phyloP scores from a whole-genome alignment of 2,113 vertebrate genomes.

The Syrrhaptes paradoxus region DNA sequence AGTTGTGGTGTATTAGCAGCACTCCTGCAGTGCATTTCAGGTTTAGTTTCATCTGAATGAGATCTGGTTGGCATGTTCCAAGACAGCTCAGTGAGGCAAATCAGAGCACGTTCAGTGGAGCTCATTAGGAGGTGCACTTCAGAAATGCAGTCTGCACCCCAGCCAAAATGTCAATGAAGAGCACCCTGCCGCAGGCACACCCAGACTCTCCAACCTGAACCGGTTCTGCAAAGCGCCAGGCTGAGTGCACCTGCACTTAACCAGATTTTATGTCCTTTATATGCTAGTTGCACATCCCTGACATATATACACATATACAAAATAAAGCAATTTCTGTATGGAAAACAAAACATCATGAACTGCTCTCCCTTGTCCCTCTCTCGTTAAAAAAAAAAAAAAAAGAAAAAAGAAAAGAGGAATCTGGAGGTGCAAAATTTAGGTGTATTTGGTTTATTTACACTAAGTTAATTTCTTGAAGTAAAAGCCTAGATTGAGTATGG shows the following conservation, averaged over 20 bases:
- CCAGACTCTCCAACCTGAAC: neutral
- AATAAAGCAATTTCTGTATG: neutral
- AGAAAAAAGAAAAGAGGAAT: neutral
- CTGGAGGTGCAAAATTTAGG: neutral
- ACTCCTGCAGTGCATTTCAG: neutral
- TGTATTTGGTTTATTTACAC: neutral
- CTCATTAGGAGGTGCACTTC: constrained; percentile 2
- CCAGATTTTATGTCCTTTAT: neutral
- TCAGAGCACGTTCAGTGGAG: neutral
- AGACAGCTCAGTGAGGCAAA: neutral
- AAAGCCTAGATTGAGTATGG: neutral
- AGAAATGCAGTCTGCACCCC: neutral
- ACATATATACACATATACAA: too few relatives aligned
- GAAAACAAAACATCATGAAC: neutral
- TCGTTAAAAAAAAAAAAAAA: neutral
- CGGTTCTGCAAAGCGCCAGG: neutral
- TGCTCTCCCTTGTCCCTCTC: neutral
- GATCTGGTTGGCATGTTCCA: neutral
- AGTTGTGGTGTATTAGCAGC: neutral
- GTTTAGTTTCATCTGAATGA: neutral
- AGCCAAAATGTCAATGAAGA: neutral
- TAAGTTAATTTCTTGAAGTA: neutral
- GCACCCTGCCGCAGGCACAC: neutral
- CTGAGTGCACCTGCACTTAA: neutral
- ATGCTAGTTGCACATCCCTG: neutral